phyloP scores from a whole-genome alignment of 2,113 vertebrate genomes.

The Thymallus thymallus region DNA sequence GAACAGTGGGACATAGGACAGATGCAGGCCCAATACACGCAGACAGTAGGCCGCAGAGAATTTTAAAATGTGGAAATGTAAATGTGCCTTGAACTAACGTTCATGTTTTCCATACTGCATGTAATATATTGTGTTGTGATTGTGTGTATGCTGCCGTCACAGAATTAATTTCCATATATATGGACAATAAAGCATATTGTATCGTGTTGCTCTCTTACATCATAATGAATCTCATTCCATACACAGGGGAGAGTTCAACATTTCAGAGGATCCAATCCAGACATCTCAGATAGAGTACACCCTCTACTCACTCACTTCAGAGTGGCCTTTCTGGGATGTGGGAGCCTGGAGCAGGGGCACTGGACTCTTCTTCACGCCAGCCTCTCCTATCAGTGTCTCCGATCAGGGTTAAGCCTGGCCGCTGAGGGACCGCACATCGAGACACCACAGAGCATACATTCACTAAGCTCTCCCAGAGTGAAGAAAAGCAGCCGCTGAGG shows the following conservation, averaged over 20 bases:
- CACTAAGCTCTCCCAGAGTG: background rate
- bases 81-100: no score
- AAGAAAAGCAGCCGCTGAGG: background rate
- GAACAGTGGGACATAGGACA: no score
- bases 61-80: no score
- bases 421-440: background rate
- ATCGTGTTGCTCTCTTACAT: background rate
- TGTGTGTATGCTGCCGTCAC: no score
- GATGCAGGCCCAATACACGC: no score
- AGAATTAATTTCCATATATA: no score
- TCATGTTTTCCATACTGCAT: no score
- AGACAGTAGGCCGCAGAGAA: no score
- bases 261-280: conserved; percentile 1
- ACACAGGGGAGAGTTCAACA: background rate
- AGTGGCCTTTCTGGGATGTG: background rate
- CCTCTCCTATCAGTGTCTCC: conserved; percentile 6
- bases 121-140: no score
- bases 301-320: background rate
- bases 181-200: no score
- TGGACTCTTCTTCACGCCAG: conserved; percentile 1
- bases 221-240: background rate
- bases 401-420: background rate
- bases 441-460: background rate
- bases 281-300: background rate
- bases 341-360: background rate